Base-by-base conservation (phyloP, 2,797 vertebrate species). In the Acanthiza pusilla region DNA sequence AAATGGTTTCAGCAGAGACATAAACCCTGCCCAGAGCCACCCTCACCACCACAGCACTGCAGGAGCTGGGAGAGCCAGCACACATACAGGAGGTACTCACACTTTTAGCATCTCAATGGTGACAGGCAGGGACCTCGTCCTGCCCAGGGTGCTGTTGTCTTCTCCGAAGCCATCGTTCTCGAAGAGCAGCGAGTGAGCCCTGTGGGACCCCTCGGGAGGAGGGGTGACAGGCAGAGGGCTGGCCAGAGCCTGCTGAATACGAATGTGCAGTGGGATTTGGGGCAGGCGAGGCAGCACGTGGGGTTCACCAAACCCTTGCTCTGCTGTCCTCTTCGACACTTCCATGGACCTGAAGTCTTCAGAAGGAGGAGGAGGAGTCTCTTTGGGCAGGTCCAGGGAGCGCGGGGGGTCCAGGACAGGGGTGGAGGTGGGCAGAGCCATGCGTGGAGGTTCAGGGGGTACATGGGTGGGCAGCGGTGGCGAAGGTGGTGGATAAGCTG, bases 71-170 rank as follows among this genome's bases (percentile, higher is more conserved):
- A 65, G 25, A 58, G 51, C 16, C 0, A 0, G 38, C 34, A 61
- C 36, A 23, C 2, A 0, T 7, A 9, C 26, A 15, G 20, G 26
- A 62, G 42, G 30, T 73, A 98, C 99, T 99, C 97, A 99, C 99
- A 99, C 98, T 98, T 99, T 99, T 26, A 99, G 98, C 88, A 99
- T 98, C 94, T 99, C 99, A 50, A 99, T 99, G 97, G 99, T 99
- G 97, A 99, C 97, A 13, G 99, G 99, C 85, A 99, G 98, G 18
- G 99, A 99, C n/a, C 98, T 98, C 4, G 98, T 98, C 15, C 99
- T 97, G 7, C 94, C 98, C 76, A 97, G 96, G 5, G 73, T 91
- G 65, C 97, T 95, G 8, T 38, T 98, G 85, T 99, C 99, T 63
- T 98, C 99, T 48, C 98, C 98, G 0, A 97, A 97, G 32, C 94